Base-by-base conservation (phyloP, 1,140 invertebrate species). In the Leptinotarsa defecta region DNA sequence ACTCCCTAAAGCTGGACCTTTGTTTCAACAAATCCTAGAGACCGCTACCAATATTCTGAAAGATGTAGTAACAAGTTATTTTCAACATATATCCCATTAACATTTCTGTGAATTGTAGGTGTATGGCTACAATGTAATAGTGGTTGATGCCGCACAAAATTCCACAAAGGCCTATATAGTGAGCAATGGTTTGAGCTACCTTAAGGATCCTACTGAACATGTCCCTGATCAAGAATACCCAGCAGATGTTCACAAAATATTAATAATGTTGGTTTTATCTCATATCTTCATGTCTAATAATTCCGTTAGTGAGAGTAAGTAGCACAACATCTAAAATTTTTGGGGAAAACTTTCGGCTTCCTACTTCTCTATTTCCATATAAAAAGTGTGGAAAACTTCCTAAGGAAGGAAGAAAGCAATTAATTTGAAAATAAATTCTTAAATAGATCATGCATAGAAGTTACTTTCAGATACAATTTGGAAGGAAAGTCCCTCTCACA, bases 201-300 rank as follows among this genome's bases (percentile, higher is more conserved):
- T 77, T 64, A 61, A 76, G 15, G 77, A 80, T 70, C 74, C 77
- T n/a, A 24, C 19, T 22, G 76, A 79, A 62, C 67, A 73, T 48
- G 20, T 73, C 2, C 17, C 68, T 19, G 70, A 61, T 62, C 43
- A 77, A 67, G 76, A 74, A 11, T 69, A 69, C 61, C 76, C 77
- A 22, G 68, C 71, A 67, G 80, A 83, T 77, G 70, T 61, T 22
- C n/a, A 80, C 48, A 82, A 81, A 76, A 74, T 82, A 57, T 67
- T 83, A 24, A 27, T 80, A 4, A 62, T 83, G 74, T 72, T 83
- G 5, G 65, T 83, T 74, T 77, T 83, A 70, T 77, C 76, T 20
- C 82, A 83, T 64, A 78, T 82, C 73, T 82, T 78, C 76, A 83
- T 83, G 82, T 76, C 80, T 3, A 78, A 80, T 69, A 73, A 74